These are phyloP conservation scores for Lasioglossum albipes DNA, from an alignment of 1,140 invertebrate genomes.

Conservation along the genomic window DNA sequence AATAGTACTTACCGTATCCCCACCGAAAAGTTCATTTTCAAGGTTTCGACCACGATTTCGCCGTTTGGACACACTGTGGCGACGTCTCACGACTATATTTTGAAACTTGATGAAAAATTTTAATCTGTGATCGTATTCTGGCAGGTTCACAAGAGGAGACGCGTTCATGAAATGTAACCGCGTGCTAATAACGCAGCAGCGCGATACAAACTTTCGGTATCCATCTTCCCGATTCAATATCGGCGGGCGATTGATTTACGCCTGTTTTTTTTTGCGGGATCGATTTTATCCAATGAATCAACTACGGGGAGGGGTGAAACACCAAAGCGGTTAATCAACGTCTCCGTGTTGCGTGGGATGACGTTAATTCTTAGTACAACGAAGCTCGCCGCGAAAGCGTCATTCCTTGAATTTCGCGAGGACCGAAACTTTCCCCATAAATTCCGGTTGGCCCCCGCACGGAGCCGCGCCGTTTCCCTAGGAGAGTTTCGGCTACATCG, in stretches of 20 bases:
- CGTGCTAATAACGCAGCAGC: neutral
- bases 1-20: too few relatives aligned
- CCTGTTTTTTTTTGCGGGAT: neutral
- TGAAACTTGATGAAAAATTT: too few relatives aligned
- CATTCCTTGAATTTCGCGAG: conserved; percentile 38
- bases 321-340: neutral
- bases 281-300: neutral
- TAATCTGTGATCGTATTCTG: too few relatives aligned
- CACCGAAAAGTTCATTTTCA: too few relatives aligned
- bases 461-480: neutral
- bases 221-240: neutral
- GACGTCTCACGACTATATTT: neutral
- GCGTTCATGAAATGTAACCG: too few relatives aligned
- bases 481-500: conserved; percentile 38
- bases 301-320: too few relatives aligned
- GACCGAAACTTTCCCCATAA: conserved; percentile 56
- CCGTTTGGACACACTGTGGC: too few relatives aligned
- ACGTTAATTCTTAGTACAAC: conserved; percentile 40
- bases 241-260: neutral
- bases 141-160: too few relatives aligned
- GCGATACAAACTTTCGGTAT: neutral
- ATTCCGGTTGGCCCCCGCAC: conserved; percentile 28
- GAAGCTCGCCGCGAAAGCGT: conserved; percentile 14
- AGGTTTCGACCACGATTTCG: too few relatives aligned
- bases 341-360: neutral